phyloP scores from a whole-genome alignment of 2,113 vertebrate genomes.

The Ammodramus savannarum region DNA sequence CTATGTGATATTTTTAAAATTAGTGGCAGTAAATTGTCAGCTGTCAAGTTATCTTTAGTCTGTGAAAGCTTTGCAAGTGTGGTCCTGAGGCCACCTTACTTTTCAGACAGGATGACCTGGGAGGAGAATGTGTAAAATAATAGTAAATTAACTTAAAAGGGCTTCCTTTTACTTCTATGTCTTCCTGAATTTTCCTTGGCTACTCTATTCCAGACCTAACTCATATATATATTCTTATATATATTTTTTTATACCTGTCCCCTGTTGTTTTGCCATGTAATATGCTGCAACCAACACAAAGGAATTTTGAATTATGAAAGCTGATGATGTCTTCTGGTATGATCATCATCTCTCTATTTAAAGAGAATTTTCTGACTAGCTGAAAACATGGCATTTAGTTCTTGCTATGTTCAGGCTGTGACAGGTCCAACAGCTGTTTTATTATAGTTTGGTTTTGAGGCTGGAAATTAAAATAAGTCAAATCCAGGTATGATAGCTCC shows the following conservation, averaged over 20 bases:
- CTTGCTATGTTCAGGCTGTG: neutral
- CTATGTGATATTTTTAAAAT: neutral
- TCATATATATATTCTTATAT: neutral
- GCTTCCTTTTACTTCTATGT: neutral
- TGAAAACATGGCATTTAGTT: neutral
- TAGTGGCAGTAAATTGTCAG: neutral
- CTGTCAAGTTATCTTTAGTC: neutral
- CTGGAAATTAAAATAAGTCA: neutral
- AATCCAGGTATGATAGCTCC: neutral
- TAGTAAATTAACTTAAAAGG: neutral
- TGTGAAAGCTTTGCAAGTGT: neutral
- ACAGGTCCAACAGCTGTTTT: neutral
- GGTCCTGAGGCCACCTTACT: neutral
- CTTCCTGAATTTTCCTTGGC: neutral
- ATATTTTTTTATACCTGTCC: neutral
- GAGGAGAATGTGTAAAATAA: neutral
- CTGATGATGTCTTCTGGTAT: neutral
- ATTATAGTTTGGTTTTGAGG: neutral
- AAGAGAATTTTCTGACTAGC: neutral
- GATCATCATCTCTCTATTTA: neutral
- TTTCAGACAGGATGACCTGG: neutral
- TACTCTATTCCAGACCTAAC: neutral
- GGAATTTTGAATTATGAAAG: neutral
- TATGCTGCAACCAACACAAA: neutral
- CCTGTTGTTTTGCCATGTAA: neutral